phyloP scores from a whole-genome alignment of 2,113 vertebrate species.

The Propithecus coquereli region DNA sequence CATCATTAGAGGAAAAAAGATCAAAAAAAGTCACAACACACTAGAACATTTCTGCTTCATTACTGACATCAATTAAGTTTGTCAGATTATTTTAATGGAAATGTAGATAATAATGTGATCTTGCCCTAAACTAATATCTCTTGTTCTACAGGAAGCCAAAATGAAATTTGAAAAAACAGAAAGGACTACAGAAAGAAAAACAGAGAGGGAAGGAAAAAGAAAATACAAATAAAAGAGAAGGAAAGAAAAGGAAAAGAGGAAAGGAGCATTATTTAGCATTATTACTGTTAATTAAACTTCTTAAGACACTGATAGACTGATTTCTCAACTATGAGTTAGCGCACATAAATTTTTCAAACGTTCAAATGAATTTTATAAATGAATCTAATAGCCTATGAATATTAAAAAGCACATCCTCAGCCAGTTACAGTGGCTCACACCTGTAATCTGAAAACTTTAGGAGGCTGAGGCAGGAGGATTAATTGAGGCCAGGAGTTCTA shows the following conservation, averaged over 20 bases:
- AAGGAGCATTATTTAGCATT: background rate
- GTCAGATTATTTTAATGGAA: background rate
- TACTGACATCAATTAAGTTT: background rate
- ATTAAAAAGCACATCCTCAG: constrained; percentile 8
- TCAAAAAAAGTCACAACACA: background rate
- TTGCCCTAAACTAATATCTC: background rate
- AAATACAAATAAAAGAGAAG: background rate
- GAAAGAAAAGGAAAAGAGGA: background rate
- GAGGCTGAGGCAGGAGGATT: no score
- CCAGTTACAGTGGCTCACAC: no score
- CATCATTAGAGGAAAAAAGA: background rate
- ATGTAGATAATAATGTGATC: constrained; percentile 6
- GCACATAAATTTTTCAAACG: constrained; percentile 41
- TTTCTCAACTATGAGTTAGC: background rate
- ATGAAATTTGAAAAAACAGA: constrained; percentile 16
- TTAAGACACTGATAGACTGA: background rate
- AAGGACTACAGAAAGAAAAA: background rate
- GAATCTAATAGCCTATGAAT: background rate
- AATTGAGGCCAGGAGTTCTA: no score
- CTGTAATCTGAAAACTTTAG: no score
- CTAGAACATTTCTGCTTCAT: background rate
- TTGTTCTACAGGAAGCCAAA: background rate
- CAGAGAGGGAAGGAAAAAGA: background rate
- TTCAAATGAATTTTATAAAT: constrained; percentile 33
- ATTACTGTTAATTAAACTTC: background rate